Conservation (phyloP, 2,113 vertebrate genomes). For the Perca fluviatilis region DNA sequence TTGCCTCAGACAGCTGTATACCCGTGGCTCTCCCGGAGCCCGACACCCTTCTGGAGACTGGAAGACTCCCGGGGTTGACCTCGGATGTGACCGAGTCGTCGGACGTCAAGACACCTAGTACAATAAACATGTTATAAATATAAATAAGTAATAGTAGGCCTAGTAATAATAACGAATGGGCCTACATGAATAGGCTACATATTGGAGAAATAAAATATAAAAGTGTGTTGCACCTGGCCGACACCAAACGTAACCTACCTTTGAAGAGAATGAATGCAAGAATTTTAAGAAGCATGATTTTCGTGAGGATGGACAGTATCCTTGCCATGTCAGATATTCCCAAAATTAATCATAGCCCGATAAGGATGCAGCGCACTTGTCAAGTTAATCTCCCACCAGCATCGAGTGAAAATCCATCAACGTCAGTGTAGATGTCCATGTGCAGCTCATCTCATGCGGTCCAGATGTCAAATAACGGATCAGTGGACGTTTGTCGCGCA, state of each 20-base stretch:
- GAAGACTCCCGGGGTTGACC: conserved; percentile 29
- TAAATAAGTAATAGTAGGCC: not conserved
- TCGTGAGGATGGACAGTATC: conserved; percentile 41
- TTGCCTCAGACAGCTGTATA: conserved; percentile 34
- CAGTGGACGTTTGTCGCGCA: not conserved
- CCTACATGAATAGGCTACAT: not conserved
- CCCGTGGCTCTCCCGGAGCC: conserved; percentile 22
- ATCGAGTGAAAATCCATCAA: conserved; percentile 54
- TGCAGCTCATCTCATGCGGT: conserved; percentile 45
- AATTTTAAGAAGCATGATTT: conserved; percentile 61
- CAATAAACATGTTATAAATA: conserved; percentile 21
- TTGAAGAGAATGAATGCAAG: conserved; percentile 66
- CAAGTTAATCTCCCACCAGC: conserved; percentile 54
- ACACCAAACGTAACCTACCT: conserved; percentile 60
- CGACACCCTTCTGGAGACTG: conserved; percentile 20
- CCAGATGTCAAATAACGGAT: not conserved
- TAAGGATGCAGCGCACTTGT: conserved; percentile 24
- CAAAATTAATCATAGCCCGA: conserved; percentile 47
- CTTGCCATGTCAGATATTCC: conserved; percentile 67
- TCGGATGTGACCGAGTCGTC: conserved; percentile 42
- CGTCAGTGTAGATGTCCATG: conserved; percentile 38
- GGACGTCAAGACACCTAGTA: conserved; percentile 56
- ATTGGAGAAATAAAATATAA: not conserved
- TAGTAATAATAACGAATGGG: not conserved
- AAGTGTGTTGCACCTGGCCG: not conserved